A percentile compares a stretch with the other conserved stretches of the same genome.
Conservation (phyloP, 1,140 invertebrate species). For the Pseudomyrmex pallidus region DNA sequence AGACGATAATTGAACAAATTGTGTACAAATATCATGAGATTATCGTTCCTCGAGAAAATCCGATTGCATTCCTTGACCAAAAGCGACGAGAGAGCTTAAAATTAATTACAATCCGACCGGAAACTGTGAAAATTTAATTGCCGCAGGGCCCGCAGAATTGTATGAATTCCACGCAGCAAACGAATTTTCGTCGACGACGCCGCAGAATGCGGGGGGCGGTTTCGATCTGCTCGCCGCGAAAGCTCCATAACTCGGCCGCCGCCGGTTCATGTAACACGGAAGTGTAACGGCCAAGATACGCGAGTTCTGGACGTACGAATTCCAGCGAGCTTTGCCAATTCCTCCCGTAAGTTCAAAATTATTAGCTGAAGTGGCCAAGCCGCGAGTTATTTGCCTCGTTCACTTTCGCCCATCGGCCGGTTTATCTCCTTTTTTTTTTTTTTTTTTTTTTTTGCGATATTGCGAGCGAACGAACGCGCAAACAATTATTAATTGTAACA, state of each 20-base stretch:
- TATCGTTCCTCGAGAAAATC: neutral
- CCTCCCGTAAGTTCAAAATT: conserved; percentile 29
- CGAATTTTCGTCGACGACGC: conserved; percentile 50
- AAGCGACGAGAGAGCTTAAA: neutral
- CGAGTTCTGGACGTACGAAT: conserved; percentile 16
- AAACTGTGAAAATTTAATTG: conserved; percentile 44
- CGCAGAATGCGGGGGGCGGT: conserved; percentile 33
- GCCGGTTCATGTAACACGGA: conserved; percentile 24
- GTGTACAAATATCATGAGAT: neutral
- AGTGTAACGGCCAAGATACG: conserved; percentile 12
- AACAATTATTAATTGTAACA: neutral
- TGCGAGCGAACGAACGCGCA: neutral
- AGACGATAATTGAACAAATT: conserved; percentile 10
- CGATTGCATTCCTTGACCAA: conserved; percentile 3
- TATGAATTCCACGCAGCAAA: conserved; percentile 48
- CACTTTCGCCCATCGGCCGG: neutral
- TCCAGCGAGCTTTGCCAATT: conserved; percentile 36
- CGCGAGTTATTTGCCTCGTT: conserved; percentile 43
- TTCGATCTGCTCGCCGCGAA: conserved; percentile 32
- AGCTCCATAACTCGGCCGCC: conserved; percentile 30
- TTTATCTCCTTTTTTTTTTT: conserved; percentile 1
- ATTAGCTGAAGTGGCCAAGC: conserved; percentile 30
- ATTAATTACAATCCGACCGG: conserved; percentile 49
- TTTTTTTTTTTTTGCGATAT: neutral
- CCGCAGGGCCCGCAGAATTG: conserved; percentile 23